Evolutionary conservation across 2,113 vertebrate genomes (phyloP), one percentile per base, ranked within the genome.

Genomic region (Dendrocopos noguchii): DNA sequence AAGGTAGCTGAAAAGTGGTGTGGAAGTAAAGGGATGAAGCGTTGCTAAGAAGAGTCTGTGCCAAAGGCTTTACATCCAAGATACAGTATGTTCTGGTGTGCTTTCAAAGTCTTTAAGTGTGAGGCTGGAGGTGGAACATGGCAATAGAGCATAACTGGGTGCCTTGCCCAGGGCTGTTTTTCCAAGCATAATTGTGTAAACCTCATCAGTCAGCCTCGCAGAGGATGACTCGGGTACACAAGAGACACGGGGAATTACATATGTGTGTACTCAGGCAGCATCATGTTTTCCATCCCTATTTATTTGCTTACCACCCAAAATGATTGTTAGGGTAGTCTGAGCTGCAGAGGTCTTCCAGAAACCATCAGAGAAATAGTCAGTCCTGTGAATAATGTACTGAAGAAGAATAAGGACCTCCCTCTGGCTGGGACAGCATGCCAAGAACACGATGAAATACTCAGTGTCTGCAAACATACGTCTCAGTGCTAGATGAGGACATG

Each of bases 401-500:
- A 92, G 70, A 91, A 85, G 53, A 89, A 39, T 79, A 89, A 82
- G 6, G 52, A 77, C 67, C 64, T 95, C 88, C 87, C 68, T 91
- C 33, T 95, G 57, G 82, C 33, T 71, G 36, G 56, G 57, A 88
- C 84, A 29, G 61, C 1, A 0, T 85, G 91, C 91, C 93, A 93
- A 92, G 81, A 94, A 78, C 91, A 91, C 11, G 1, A 67, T 84
- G 81, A 94, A 96, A 76, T 71, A 85, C 68, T 94, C 64, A 39
- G 71, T 85, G 89, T 93, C 84, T 94, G 72, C 80, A 93, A 95
- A 87, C 94, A 89, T 89, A 36, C 67, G 84, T 85, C 56, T 6
- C 78, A 28, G 82, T 88, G 93, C 73, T 94, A 93, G 89, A 77
- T 42, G 82, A 96, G 91, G 93, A 95, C 93, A 85, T 27, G 36